Conservation (phyloP, 2,113 vertebrate genomes). For the Hippocampus barbouri region DNA sequence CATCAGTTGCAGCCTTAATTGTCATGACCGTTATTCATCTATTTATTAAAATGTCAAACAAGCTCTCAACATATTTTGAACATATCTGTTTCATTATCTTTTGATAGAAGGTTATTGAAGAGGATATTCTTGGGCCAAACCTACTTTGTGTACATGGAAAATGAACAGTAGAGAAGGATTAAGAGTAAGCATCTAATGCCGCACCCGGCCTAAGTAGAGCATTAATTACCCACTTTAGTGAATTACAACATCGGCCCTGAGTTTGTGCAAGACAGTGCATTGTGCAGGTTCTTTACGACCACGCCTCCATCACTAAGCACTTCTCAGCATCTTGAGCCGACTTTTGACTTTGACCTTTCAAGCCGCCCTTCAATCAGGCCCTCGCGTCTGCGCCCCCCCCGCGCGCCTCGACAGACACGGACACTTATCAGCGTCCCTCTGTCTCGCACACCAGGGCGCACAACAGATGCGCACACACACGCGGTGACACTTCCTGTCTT, state of each 20-base stretch:
- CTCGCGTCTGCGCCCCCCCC: conserved; percentile 9
- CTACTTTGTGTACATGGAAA: background rate
- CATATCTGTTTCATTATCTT: too few species aligned
- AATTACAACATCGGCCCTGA: conserved; percentile 47
- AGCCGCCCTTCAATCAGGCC: conserved; percentile 56
- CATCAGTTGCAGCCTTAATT: too few species aligned
- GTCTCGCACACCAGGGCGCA: background rate
- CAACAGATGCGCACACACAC: conserved; percentile 18
- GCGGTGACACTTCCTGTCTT: conserved; percentile 55
- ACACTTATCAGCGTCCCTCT: conserved; percentile 37
- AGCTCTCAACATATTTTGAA: too few species aligned
- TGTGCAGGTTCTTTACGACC: conserved; percentile 15
- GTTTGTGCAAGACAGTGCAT: conserved; percentile 2
- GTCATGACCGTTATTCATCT: too few species aligned
- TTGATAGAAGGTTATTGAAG: too few species aligned
- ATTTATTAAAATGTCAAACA: too few species aligned
- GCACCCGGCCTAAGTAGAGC: conserved; percentile 44
- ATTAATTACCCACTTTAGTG: conserved; percentile 50
- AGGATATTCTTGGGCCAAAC: background rate
- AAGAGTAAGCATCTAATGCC: conserved; percentile 27
- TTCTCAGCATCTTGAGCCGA: conserved; percentile 31
- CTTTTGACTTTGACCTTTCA: conserved; percentile 61
- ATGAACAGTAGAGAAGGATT: conserved; percentile 2
- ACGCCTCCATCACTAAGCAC: conserved; percentile 37
- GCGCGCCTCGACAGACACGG: conserved; percentile 37